These are phyloP conservation scores for Prionace glauca DNA, from an alignment of 2,797 vertebrate species.

Conservation along the genomic window DNA sequence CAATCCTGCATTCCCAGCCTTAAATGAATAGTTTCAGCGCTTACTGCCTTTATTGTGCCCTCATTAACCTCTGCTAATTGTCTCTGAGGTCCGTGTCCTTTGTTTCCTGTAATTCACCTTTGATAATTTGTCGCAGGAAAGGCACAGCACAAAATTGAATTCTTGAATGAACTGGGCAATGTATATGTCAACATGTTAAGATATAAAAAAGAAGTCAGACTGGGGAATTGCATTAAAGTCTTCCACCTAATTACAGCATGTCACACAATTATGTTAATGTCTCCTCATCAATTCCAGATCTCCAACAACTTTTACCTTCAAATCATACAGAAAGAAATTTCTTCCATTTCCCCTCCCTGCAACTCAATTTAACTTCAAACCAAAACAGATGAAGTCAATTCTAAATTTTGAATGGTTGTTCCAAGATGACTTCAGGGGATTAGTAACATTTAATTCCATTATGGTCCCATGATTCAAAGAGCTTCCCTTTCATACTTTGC, in stretches of 20 bases:
- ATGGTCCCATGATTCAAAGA: background rate
- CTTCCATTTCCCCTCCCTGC: background rate
- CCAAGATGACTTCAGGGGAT: conserved; percentile 15
- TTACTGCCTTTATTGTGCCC: background rate
- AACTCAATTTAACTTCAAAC: background rate
- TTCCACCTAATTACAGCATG: background rate
- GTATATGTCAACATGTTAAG: background rate
- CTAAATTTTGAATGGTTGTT: background rate
- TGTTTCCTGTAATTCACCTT: background rate
- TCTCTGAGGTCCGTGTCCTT: background rate
- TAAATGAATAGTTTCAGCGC: background rate
- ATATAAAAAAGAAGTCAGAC: background rate
- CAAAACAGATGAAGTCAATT: conserved; percentile 5
- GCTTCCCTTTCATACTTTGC: background rate
- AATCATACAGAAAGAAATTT: background rate
- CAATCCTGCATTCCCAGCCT: background rate
- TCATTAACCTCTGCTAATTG: background rate
- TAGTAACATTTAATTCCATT: background rate
- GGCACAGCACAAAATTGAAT: background rate
- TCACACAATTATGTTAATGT: background rate
- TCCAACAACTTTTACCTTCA: background rate
- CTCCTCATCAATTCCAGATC: background rate
- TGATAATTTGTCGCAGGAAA: background rate
- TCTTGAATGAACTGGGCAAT: background rate
- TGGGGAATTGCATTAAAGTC: background rate